Evolutionary conservation across 2,113 vertebrate genomes (phyloP).

Genomic region (Brachyhypopomus occidentalis): DNA sequence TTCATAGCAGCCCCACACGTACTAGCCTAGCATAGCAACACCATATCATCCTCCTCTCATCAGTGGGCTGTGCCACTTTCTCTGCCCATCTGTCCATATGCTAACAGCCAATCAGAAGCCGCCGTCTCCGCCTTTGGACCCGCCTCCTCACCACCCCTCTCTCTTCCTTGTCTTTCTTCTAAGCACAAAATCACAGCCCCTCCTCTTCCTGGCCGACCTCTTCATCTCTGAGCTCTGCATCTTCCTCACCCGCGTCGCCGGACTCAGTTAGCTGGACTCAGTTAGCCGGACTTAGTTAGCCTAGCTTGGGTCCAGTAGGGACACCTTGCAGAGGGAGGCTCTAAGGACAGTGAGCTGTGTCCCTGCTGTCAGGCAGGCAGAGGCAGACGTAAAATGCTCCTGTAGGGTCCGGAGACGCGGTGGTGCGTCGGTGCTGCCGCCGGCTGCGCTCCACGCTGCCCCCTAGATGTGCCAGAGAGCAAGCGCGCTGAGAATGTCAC

Average conservation of each 20-base stretch:
- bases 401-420: no score
- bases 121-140: constrained; percentile 49
- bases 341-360: no score
- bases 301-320: neutral
- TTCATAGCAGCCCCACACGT: constrained; percentile 48
- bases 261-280: no score
- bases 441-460: no score
- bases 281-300: no score
- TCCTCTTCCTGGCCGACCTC: constrained; percentile 55
- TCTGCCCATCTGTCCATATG: constrained; percentile 56
- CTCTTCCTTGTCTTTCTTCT: constrained; percentile 33
- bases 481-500: constrained; percentile 3
- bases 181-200: constrained; percentile 35
- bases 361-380: neutral
- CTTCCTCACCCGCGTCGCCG: constrained; percentile 55
- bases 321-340: no score
- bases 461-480: neutral
- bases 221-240: constrained; percentile 62
- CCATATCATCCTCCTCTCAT: constrained; percentile 46
- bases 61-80: constrained; percentile 48
- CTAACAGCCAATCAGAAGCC: constrained; percentile 57
- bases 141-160: constrained; percentile 39
- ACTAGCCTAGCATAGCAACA: constrained; percentile 38
- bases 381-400: neutral
- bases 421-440: no score